Conservation (phyloP, 2,113 vertebrate genomes). For the Trichechus manatus region DNA sequence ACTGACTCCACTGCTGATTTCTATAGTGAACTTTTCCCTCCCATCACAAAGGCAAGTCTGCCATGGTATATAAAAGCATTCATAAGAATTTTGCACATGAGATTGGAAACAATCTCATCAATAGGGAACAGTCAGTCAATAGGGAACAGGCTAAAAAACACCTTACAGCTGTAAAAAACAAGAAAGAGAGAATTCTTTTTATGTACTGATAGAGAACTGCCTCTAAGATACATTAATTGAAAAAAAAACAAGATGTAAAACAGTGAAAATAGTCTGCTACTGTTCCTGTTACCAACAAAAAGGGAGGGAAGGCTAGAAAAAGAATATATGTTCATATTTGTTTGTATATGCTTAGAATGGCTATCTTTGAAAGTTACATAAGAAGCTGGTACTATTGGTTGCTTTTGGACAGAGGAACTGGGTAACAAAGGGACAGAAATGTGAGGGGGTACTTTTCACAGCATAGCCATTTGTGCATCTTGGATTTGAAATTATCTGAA, state of each 20-base stretch:
- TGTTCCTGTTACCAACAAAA: neutral
- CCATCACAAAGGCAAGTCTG: constrained; percentile 26
- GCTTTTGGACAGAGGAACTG: neutral
- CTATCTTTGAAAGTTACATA: neutral
- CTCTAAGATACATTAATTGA: constrained; percentile 6
- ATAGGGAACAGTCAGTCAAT: neutral
- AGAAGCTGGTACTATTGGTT: neutral
- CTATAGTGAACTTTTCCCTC: constrained; percentile 28
- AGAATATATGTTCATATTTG: neutral
- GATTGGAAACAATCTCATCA: neutral
- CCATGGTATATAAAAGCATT: neutral
- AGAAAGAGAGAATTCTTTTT: neutral
- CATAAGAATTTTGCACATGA: constrained; percentile 37
- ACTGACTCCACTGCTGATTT: constrained; percentile 36
- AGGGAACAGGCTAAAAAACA: neutral
- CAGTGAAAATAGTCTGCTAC: neutral
- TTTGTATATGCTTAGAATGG: neutral
- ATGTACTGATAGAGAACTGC: neutral
- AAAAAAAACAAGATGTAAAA: constrained; percentile 10
- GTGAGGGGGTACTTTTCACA: neutral
- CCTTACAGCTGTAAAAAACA: neutral
- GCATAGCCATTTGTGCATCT: neutral
- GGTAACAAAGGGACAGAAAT: neutral
- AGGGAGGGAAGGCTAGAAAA: neutral
- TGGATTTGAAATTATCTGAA: constrained; percentile 47